Conservation (phyloP, 2,797 vertebrate genomes). For the Dendrocincla tyrannina region DNA sequence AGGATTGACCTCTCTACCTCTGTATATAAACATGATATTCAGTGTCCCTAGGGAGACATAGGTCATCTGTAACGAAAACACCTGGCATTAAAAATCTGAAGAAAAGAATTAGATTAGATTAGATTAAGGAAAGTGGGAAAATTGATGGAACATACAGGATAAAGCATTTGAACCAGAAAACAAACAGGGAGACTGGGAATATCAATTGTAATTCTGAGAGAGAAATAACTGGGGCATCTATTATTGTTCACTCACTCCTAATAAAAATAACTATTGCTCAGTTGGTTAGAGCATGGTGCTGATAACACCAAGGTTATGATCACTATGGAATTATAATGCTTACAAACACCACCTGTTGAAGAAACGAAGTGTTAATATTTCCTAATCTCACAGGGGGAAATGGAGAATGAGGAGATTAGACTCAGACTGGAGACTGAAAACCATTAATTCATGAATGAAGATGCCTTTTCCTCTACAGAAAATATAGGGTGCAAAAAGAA, state of each 20-base stretch:
- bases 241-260: neutral
- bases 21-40: neutral
- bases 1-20: neutral
- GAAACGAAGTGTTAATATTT: conserved; percentile 18
- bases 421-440: neutral
- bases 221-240: neutral
- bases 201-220: neutral
- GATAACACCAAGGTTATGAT: neutral
- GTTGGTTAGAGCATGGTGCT: neutral
- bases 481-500: neutral
- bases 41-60: neutral
- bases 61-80: neutral
- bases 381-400: neutral
- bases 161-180: neutral
- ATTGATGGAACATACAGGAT: neutral
- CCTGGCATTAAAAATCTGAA: neutral
- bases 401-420: neutral
- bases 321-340: neutral
- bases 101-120: neutral
- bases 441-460: neutral
- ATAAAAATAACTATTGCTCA: neutral
- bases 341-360: neutral
- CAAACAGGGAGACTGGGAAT: neutral
- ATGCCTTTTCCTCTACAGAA: neutral
- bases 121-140: neutral